Percentiles rank a stretch among this genome's conserved stretches.
Conservation (phyloP, 2,113 vertebrate genomes). For the Ceyx margarethae region DNA sequence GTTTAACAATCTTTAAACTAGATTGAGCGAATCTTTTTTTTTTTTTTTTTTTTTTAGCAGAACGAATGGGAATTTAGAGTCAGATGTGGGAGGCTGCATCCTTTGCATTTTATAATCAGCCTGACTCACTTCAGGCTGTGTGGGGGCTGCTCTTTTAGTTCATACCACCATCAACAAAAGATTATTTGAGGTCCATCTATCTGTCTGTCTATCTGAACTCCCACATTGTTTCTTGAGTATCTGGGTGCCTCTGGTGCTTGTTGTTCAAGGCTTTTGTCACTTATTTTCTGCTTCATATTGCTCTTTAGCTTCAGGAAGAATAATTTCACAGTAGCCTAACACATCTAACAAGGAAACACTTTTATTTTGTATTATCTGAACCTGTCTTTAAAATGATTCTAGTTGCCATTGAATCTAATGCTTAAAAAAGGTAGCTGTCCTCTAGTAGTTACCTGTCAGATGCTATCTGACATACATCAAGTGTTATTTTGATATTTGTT, state of each 20-base stretch:
- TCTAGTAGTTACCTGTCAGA: background rate
- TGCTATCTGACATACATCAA: background rate
- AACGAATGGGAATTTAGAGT: conserved; percentile 59
- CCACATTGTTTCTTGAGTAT: background rate
- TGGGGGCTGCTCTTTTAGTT: conserved; percentile 71
- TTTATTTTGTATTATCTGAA: background rate
- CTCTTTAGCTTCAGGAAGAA: background rate
- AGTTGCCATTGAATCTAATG: background rate
- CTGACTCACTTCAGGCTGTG: conserved; percentile 76
- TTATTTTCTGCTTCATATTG: conserved; percentile 43
- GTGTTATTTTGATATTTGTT: background rate
- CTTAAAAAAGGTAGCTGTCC: background rate
- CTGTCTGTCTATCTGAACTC: conserved; percentile 40
- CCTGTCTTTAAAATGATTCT: background rate
- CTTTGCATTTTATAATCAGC: conserved; percentile 76
- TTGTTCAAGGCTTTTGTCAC: background rate
- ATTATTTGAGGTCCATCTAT: conserved; percentile 51
- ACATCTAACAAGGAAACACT: background rate
- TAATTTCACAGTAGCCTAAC: background rate
- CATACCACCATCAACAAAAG: conserved; percentile 65
- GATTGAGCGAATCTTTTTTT: background rate
- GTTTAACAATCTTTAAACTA: background rate
- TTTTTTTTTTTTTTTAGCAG: background rate
- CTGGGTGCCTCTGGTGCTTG: background rate
- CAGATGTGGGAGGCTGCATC: conserved; percentile 74